These are phyloP conservation scores for Protomyctophum bolini DNA, from an alignment of 2,113 vertebrate species.

Conservation along the genomic window DNA sequence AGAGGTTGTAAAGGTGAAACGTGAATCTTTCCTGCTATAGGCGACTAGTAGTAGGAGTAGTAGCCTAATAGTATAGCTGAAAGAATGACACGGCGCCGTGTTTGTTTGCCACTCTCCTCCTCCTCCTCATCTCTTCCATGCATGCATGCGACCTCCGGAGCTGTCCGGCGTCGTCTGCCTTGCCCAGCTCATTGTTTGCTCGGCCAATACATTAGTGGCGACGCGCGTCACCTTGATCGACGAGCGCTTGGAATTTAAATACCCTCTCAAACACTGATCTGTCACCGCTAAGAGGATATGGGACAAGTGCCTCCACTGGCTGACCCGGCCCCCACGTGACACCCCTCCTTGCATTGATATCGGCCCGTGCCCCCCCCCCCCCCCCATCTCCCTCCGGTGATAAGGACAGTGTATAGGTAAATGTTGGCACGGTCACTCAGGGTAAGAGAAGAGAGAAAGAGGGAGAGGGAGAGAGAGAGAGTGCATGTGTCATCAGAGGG, in stretches of 20 bases:
- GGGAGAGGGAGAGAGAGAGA: too few relatives aligned
- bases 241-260: slow-evolving; percentile 95
- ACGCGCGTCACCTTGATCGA: slow-evolving; percentile 87
- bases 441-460: slow-evolving; percentile 69
- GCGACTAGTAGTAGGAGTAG: slow-evolving; percentile 26
- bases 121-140: slow-evolving; percentile 25
- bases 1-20: slow-evolving; percentile 33
- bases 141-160: slow-evolving; percentile 60
- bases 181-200: slow-evolving; percentile 76
- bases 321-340: slow-evolving; percentile 84
- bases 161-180: slow-evolving; percentile 70
- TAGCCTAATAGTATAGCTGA: slow-evolving; percentile 9
- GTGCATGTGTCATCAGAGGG: slow-evolving; percentile 67
- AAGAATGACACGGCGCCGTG: slow-evolving; percentile 13
- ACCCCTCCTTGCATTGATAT: slow-evolving; percentile 90
- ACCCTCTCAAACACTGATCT: slow-evolving; percentile 88
- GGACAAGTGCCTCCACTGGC: slow-evolving; percentile 90
- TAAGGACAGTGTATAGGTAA: slow-evolving; percentile 87
- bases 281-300: slow-evolving; percentile 84
- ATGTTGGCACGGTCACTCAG: slow-evolving; percentile 91
- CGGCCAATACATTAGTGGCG: slow-evolving; percentile 76
- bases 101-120: slow-evolving; percentile 28
- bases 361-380: slow-evolving; percentile 80
- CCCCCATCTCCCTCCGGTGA: slow-evolving; percentile 52
- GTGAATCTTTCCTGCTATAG: slow-evolving; percentile 42